Base-by-base conservation (phyloP, 2,113 vertebrate species). In the Microtus ochrogaster region DNA sequence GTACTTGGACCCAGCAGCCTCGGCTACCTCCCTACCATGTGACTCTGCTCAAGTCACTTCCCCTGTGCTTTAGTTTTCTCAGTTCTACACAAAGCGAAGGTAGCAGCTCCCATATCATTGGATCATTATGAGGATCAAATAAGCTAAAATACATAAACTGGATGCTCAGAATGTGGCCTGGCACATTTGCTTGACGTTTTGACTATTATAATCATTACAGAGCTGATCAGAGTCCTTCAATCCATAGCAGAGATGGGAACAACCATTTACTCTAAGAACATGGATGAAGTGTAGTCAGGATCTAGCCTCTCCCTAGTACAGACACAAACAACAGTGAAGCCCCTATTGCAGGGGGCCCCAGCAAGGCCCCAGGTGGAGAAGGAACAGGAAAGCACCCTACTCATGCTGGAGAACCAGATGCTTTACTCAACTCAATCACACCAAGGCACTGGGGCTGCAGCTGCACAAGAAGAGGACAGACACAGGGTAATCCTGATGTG, bases 401-500 rank as follows among this genome's bases (percentile, higher is more conserved):
- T 65, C 55, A 68, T 13, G 7, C 55, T 11, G 19, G 49, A 10
- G 74, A 93, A 26, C 87, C 1, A 44, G 68, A 47, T 84, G 88
- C 3, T 92, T 89, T 33, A 87, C 76, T 52, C 8, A 82, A 22
- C n/a, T 92, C n/a, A 94, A 92, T 87, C 73, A 94, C 89, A 92
- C 91, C 21, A 96, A 89, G 65, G 76, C 8, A 92, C 49, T 49
- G 49, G 49, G 36, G 2, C 81, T 70, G 44, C 88, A 63, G 77
- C 1, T 44, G 61, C 36, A 90, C 33, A 52, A 0, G 0, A 92
- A 93, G 0, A 72, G 36, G 85, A 0, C 2, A 79, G 85, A 90
- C 49, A 87, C n/a, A 0, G 9, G 63, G 90, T 39, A 76, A 89
- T 76, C 39, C 52, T 24, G 58, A 44, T 0, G n/a, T 90, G 84